Evolutionary conservation across 2,113 vertebrate species (phyloP), one percentile per base, ranked within the genome.

Genomic region (Dromaius novaehollandiae): DNA sequence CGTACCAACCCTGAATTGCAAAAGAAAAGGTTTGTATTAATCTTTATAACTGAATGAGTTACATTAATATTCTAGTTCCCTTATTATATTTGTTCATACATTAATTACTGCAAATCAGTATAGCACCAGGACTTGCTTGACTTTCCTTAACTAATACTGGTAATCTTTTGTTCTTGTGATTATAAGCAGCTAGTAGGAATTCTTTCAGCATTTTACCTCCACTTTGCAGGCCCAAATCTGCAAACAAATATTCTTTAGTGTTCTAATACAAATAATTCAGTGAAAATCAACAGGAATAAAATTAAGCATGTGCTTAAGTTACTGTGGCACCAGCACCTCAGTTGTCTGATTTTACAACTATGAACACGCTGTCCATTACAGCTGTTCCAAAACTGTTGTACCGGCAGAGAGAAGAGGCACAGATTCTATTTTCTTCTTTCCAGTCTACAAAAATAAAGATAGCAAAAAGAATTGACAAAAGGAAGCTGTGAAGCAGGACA

Each of bases 1-100:
- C 56, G 98, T 97, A 87, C 98, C 98, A 87, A 98, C 98, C 42
- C 96, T 99, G 95, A 99, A 99, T 96, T 99, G 99, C 98, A 98
- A 93, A 97, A 98, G 92, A 83, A 99, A 99, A 99, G 99, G 99
- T 99, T 94, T 98, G 99, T 97, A 85, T 48, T 28, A 60, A 16
- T 80, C 7, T 1, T 82, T 88, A 38, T 28, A 93, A 96, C 20
- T 24, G 14, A 85, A 71, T 26, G 20, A 65, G 51, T 26, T 2
- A 50, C 64, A 79, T 83, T 63, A 48, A 88, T 56, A 70, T 60
- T 69, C 38, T 83, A 64, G 15, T 22, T 76, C 25, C 7, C 15
- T 73, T 56, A 19, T 25, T 79, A 65, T 26, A 69, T 63, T 69
- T 73, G 77, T 38, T 85, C 25, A n/a, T 20, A 28, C 8, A 51